These are phyloP conservation scores for Diloba caeruleocephala DNA, from an alignment of 2,888 invertebrate genomes.

Conservation along the genomic window DNA sequence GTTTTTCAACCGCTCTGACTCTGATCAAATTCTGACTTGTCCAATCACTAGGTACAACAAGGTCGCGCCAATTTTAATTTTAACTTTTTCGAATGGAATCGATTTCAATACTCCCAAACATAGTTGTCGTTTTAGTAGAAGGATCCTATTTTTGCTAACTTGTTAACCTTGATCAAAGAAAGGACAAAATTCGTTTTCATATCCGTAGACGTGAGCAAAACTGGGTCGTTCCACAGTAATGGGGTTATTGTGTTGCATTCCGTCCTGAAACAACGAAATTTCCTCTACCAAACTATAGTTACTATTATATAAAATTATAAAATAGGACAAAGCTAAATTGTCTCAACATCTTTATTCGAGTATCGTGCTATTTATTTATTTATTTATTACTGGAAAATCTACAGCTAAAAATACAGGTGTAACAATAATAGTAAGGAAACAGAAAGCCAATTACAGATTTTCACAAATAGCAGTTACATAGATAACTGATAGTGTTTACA, in stretches of 20 bases:
- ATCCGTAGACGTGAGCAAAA: slow-evolving; percentile 48
- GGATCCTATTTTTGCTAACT: slow-evolving; percentile 61
- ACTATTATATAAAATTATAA: slow-evolving; percentile 13
- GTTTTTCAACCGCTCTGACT: slow-evolving; percentile 36
- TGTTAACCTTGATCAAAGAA: slow-evolving; percentile 70
- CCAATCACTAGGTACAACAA: too few relatives aligned
- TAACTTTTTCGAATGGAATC: too few relatives aligned
- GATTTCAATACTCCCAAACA: slow-evolving; percentile 37
- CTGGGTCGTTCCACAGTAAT: slow-evolving; percentile 58
- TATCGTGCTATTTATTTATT: slow-evolving; percentile 32
- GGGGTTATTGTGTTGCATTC: slow-evolving; percentile 64
- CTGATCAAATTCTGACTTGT: slow-evolving; percentile 8
- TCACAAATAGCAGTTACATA: too few relatives aligned
- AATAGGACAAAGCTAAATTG: slow-evolving; percentile 21
- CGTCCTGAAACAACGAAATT: slow-evolving; percentile 28
- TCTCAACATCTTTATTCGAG: slow-evolving; percentile 28
- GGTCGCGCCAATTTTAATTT: too few relatives aligned
- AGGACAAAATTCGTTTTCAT: slow-evolving; percentile 55
- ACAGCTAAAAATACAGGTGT: too few relatives aligned
- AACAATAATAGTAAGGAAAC: too few relatives aligned
- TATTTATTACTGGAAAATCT: too few relatives aligned
- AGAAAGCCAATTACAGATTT: too few relatives aligned
- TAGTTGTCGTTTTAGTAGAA: slow-evolving; percentile 56
- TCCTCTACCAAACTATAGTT: slow-evolving; percentile 14
- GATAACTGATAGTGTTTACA: too few relatives aligned